phyloP scores from a whole-genome alignment of 2,113 vertebrate species.

The Hippocampus comes region DNA sequence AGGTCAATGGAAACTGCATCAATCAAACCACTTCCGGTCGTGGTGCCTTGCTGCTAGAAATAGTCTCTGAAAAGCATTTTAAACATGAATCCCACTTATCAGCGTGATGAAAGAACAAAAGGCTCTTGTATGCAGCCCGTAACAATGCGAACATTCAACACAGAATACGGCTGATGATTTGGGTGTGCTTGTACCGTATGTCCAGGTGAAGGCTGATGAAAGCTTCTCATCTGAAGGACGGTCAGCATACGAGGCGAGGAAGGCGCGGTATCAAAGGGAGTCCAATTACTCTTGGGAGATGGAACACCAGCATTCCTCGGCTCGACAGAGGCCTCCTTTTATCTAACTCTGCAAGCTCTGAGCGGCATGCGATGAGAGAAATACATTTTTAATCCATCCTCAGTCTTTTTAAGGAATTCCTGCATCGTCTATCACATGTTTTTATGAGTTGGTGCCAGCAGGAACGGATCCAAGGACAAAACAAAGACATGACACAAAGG shows the following conservation, averaged over 20 bases:
- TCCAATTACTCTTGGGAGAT: slow-evolving; percentile 58
- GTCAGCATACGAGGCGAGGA: slow-evolving; percentile 49
- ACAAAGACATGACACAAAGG: slow-evolving; percentile 11
- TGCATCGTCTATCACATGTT: slow-evolving; percentile 4
- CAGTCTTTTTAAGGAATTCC: not conserved
- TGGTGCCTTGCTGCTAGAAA: slow-evolving; percentile 1
- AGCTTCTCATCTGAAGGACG: slow-evolving; percentile 67
- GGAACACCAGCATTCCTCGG: slow-evolving; percentile 43
- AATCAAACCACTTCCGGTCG: not conserved
- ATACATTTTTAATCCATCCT: slow-evolving; percentile 28
- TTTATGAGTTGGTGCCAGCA: slow-evolving; percentile 26
- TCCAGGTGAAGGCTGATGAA: slow-evolving; percentile 66
- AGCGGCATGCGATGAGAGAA: slow-evolving; percentile 62
- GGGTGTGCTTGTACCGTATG: slow-evolving; percentile 66
- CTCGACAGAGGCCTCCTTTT: slow-evolving; percentile 67
- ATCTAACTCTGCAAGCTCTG: slow-evolving; percentile 65
- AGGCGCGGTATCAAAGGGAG: slow-evolving; percentile 65
- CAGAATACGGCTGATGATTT: slow-evolving; percentile 39
- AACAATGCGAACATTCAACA: slow-evolving; percentile 30
- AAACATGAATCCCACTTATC: slow-evolving; percentile 23
- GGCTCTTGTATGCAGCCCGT: slow-evolving; percentile 41
- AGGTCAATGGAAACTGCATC: not conserved
- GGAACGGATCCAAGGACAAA: slow-evolving; percentile 11
- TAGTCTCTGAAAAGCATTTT: slow-evolving; percentile 14
- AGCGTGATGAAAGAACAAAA: slow-evolving; percentile 52